These are phyloP conservation scores for Cheiracanthium punctorium DNA, from an alignment of 2,888 invertebrate species.

Conservation along the genomic window DNA sequence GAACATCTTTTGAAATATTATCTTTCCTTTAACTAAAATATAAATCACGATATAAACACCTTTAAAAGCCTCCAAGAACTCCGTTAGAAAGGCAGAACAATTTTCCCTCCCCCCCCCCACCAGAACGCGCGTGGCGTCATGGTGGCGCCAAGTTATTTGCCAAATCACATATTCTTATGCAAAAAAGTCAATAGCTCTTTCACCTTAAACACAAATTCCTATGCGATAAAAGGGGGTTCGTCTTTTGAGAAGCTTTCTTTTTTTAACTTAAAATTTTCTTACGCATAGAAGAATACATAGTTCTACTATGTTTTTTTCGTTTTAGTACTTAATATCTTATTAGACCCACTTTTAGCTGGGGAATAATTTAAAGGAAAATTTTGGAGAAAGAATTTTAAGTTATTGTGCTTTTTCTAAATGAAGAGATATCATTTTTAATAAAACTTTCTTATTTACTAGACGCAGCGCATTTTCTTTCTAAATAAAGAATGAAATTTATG, in stretches of 20 bases:
- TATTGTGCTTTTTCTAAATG: too few relatives aligned
- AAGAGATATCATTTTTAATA: too few relatives aligned
- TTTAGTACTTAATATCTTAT: not conserved
- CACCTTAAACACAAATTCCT: conserved; percentile 52
- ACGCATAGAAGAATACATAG: not conserved
- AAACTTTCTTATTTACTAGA: too few relatives aligned
- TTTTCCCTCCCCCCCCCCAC: too few relatives aligned
- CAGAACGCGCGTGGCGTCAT: conserved; percentile 18
- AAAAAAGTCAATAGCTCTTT: conserved; percentile 51
- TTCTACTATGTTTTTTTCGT: not conserved
- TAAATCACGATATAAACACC: too few relatives aligned
- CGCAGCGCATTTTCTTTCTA: too few relatives aligned
- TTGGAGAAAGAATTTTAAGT: not conserved
- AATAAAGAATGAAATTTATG: too few relatives aligned
- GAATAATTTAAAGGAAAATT: not conserved
- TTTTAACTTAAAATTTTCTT: not conserved
- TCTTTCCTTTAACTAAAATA: too few relatives aligned
- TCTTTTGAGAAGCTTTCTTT: not conserved
- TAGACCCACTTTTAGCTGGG: not conserved
- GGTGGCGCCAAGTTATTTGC: conserved; percentile 34
- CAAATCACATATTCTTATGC: conserved; percentile 60
- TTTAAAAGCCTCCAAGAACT: too few relatives aligned
- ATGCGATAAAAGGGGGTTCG: conserved; percentile 30
- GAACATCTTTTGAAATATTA: too few relatives aligned
- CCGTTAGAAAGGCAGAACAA: too few relatives aligned